Base-by-base conservation (phyloP, 2,113 vertebrate species). In the Thryonomys swinderianus region DNA sequence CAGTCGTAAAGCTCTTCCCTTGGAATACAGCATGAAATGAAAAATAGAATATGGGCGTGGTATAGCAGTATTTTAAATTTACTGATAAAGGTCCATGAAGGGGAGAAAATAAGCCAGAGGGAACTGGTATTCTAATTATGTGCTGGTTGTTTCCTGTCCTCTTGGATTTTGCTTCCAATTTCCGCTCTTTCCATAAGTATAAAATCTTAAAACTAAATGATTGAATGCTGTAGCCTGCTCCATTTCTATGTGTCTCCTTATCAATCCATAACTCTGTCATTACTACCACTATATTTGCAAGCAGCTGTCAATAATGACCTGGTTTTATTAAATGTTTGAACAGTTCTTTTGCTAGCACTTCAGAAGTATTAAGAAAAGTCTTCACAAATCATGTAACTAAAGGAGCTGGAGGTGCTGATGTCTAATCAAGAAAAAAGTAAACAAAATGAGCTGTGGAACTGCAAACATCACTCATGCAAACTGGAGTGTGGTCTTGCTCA, bases 311-410 rank as follows among this genome's bases (percentile, higher is more conserved):
- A 42, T n/a, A 34, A 11, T 25, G 18, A 48, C 7, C 34, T 21
- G 45, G 21, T 40, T 86, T 94, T 34, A 48, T 25, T 34, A 71
- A 21, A 16, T 3, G 42, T 87, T 71, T 84, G 59, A 90, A 73
- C 71, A 64, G 25, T 23, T 93, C 30, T 59, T 91, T 86, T 57
- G 55, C 7, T 45, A 83, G 7, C 78, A 61, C 61, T 62, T 81
- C n/a, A 93, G 40, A 18, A 64, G 45, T 95, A 90, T 71, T 85
- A 34, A 51, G 32, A 66, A 86, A 78, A 11, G 57, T 93, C 62
- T 78, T 80, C 59, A 93, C 61, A 82, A 73, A 48, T 14, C 78
- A 37, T 57, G 14, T 78, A 90, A 42, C 40, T 71, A 80, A 66
- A 57, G 57, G 57, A 89, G 42, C 20, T 74, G 53, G 21, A 69